Base-by-base conservation (phyloP, 2,797 vertebrate genomes). In the Danio jaintianensis region DNA sequence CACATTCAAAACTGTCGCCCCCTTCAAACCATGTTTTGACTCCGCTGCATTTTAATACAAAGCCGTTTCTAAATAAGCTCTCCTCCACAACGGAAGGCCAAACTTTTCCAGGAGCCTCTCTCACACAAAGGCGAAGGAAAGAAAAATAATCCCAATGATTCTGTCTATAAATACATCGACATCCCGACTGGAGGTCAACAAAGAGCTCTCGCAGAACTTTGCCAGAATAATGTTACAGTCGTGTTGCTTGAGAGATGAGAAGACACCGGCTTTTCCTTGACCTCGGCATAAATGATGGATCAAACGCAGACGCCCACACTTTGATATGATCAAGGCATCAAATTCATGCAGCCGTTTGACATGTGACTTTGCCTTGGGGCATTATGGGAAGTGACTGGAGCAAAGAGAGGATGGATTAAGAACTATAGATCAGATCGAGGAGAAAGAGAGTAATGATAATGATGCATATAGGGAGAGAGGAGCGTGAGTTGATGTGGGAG, bases 321-420 rank as follows among this genome's bases (percentile, higher is more conserved):
- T 84, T 86, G 88, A 91, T 92, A 89, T 90, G 90, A 93, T 92
- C 91, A 90, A 89, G 90, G 90, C 88, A 90, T 89, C 85, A 89
- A 89, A 92, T 93, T 92, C 86, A 92, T 93, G 89, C 87, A 86
- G 87, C 85, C 86, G 88, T 91, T 91, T 93, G 92, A 93, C 92
- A 91, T 73, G 70, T 91, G 86, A 93, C 91, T 91, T 88, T 84
- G 81, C 86, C 86, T 56, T 80, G 67, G 83, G 87, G 89, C 91
- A 88, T 83, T 87, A 88, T 83, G 89, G 91, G 92, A 93, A 91
- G 91, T 90, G 90, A 91, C 90, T 89, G 91, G 92, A 92, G 88
- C 70, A 91, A 87, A 53, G 53, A 22, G 61, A 58, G 40, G 48
- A 52, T 48, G 16, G 55, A 69, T 72, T 80, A 68, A 72, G 78